Percentiles rank a stretch among this genome's conserved stretches.
Conservation (phyloP, 2,888 invertebrate genomes). For the Atethmia centrago region DNA sequence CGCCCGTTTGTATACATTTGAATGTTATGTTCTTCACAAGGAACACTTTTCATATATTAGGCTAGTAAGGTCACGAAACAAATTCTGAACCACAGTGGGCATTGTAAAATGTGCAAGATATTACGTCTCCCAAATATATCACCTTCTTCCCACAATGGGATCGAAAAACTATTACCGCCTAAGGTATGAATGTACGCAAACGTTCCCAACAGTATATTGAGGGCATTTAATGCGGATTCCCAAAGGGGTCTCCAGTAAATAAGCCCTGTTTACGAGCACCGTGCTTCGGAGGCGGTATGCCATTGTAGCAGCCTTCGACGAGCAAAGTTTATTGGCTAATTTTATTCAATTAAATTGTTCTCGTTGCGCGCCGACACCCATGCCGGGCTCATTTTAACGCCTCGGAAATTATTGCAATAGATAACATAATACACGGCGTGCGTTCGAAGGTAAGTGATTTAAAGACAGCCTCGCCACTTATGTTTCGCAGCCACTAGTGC, state of each 20-base stretch:
- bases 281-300: conserved; percentile 83
- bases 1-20: conserved; percentile 26
- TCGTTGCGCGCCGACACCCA: conserved; percentile 76
- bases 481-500: conserved; percentile 62
- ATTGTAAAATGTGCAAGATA: conserved; percentile 63
- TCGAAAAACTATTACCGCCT: conserved; percentile 75
- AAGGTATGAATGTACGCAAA: conserved; percentile 76
- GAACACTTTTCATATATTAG: conserved; percentile 32
- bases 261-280: conserved; percentile 83
- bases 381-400: conserved; percentile 82
- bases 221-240: conserved; percentile 86
- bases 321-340: conserved; percentile 89
- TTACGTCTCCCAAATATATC: conserved; percentile 65
- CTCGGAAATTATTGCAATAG: conserved; percentile 86
- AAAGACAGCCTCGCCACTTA: conserved; percentile 69
- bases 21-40: conserved; percentile 1
- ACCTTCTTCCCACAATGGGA: conserved; percentile 72
- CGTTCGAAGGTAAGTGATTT: conserved; percentile 76
- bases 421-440: conserved; percentile 77
- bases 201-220: conserved; percentile 78
- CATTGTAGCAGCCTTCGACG: conserved; percentile 87
- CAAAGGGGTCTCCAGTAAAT: conserved; percentile 82
- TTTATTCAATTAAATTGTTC: conserved; percentile 90
- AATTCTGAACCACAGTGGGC: conserved; percentile 44
- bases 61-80: conserved; percentile 23